phyloP scores from a whole-genome alignment of 2,888 invertebrate species.

The Megaustenia siamemsis region DNA sequence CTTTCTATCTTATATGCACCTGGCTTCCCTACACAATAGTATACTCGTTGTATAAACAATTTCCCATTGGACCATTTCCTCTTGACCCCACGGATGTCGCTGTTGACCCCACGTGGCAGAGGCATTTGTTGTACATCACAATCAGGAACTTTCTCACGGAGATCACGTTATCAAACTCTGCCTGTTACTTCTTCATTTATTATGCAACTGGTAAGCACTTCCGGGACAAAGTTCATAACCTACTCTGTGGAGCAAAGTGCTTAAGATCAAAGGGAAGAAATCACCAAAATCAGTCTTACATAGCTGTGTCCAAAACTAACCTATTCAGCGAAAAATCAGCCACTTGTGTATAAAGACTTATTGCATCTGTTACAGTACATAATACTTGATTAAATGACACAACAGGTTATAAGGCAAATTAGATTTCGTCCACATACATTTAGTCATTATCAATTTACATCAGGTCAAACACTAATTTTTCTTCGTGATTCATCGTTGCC shows the following conservation, averaged over 20 bases:
- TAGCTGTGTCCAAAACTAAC: constrained; percentile 44
- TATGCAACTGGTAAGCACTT: constrained; percentile 78
- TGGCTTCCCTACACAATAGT: constrained; percentile 78
- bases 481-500: too few relatives aligned
- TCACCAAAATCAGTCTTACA: constrained; percentile 48
- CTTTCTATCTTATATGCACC: constrained; percentile 79
- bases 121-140: constrained; percentile 72
- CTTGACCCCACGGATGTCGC: constrained; percentile 63
- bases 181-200: constrained; percentile 79
- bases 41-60: constrained; percentile 70
- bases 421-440: too few relatives aligned
- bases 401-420: too few relatives aligned
- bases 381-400: too few relatives aligned
- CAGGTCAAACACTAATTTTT: too few relatives aligned
- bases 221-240: constrained; percentile 67
- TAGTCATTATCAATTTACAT: too few relatives aligned
- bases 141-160: constrained; percentile 73
- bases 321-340: constrained; percentile 37
- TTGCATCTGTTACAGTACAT: too few relatives aligned
- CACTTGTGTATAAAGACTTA: constrained; percentile 53
- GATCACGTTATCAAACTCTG: constrained; percentile 77
- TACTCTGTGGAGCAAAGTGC: constrained; percentile 60
- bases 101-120: constrained; percentile 73
- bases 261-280: not conserved
- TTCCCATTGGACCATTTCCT: constrained; percentile 66